These are phyloP conservation scores for Perdita meconis DNA, from an alignment of 2,888 invertebrate genomes.

Conservation along the genomic window DNA sequence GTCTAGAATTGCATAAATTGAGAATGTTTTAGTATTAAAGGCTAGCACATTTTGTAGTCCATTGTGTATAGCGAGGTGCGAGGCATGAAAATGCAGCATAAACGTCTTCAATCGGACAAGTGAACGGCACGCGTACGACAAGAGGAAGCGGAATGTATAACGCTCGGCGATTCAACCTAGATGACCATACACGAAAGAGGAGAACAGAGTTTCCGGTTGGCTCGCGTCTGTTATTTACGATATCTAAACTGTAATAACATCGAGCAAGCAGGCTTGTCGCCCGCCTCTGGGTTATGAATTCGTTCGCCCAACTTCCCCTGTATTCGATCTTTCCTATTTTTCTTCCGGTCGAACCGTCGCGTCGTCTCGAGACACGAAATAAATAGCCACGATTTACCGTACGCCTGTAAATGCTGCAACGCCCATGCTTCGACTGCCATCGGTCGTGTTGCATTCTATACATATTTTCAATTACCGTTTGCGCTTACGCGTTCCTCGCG, in stretches of 20 bases:
- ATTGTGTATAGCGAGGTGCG: neutral
- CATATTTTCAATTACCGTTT: conserved; percentile 17
- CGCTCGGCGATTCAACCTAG: conserved; percentile 67
- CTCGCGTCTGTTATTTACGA: conserved; percentile 55
- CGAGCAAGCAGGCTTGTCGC: conserved; percentile 42
- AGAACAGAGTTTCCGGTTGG: conserved; percentile 59
- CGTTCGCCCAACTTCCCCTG: conserved; percentile 41
- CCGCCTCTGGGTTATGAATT: conserved; percentile 43
- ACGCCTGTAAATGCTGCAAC: conserved; percentile 41
- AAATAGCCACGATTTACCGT: conserved; percentile 50
- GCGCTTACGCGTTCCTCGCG: neutral
- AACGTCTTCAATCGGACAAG: neutral
- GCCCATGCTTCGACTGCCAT: neutral
- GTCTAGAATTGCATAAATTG: no score
- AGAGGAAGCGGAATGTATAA: conserved; percentile 63
- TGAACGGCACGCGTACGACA: conserved; percentile 14
- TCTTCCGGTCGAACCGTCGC: conserved; percentile 21
- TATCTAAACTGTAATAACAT: conserved; percentile 59
- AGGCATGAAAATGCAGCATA: neutral
- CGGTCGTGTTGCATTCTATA: neutral
- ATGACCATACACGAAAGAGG: conserved; percentile 64
- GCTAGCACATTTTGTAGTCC: no score
- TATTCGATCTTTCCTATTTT: conserved; percentile 43
- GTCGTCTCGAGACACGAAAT: conserved; percentile 25
- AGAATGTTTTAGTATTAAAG: no score